Evolutionary conservation across 2,113 vertebrate genomes (phyloP), one percentile per base, ranked within the genome.

Genomic region (Dolichotis patagonum): DNA sequence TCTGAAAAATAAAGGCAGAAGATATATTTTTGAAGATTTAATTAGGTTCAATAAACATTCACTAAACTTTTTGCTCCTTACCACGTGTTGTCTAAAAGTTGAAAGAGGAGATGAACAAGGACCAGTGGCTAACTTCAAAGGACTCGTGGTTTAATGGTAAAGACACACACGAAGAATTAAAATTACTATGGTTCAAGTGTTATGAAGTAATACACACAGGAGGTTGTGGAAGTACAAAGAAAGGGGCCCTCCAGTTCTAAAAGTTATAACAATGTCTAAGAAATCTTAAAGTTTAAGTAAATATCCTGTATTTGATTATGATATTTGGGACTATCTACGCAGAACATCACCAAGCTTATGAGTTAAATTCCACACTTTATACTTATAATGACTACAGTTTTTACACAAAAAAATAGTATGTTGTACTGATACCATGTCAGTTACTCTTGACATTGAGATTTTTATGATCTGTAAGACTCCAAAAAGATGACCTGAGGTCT

Each of bases 101-200:
- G 63, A 91, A 88, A 88, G 78, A 91, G 71, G 20, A 65, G 28
- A 85, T 88, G 90, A 96, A 96, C 26, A 67, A 92, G 85, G 65
- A 7, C 3, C 58, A 83, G 77, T 95, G 16, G 12, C 85, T 96
- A 60, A 92, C 90, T 96, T 97, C 95, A 97, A 96, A 96, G 94
- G 81, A 73, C 32, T 54, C 41, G 3, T 9, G 9, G 69, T 56
- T 95, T 83, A 90, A 92, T 88, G 90, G 58, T 88, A 92, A 97
- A 96, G 94, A 90, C 78, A 94, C 71, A 91, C 35, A 92, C 28
- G 78, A 82, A 93, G 28, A 83, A 92, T 82, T 81, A 88, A n/a
- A 95, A 90, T 94, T 56, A 90, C 77, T 52, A 90, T 65, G 88
- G 84, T 82, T 96, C 81, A 90, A 97, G 65, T 71, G 46, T 14